Evolutionary conservation across 2,113 vertebrate species (phyloP), one percentile per base, ranked within the genome.

Genomic region (Xiphophorus maculatus): DNA sequence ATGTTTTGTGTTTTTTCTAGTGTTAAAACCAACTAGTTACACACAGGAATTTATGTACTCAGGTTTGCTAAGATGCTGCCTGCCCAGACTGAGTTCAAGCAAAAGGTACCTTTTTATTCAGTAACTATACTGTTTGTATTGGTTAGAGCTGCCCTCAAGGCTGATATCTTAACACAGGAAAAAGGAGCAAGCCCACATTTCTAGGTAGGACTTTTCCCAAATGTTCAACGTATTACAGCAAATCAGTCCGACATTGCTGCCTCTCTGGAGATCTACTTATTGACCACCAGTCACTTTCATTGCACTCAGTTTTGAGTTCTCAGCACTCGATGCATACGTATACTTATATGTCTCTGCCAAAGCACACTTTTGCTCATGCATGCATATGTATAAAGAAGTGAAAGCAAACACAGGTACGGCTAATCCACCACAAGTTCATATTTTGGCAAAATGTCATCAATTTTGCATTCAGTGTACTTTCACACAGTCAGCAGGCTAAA

Each of bases 401-500:
- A 78, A 86, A 71, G 69, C 69, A 61, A 67, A 82, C 61, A 78
- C 63, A 83, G 65, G 79, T 28, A 71, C 70, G 14, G 35, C 78
- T 83, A 80, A 90, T 87, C 77, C 40, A 0, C 42, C 32, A 61
- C 80, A 75, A 79, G 84, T 89, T 91, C 66, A 87, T 77, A 91
- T 90, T 92, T 89, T 93, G 93, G 90, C 89, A 85, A 54, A 71
- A 85, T 82, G 84, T 91, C 85, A 87, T 82, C 68, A 83, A 83
- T 91, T 92, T 79, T 88, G 86, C 69, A 80, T 91, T 89, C 86
- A 83, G 83, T 60, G 71, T 80, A 88, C 91, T 94, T 93, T 93
- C 89, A 92, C 93, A 93, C 90, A 94, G 90, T 93, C 93, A 90
- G 89, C 82, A 72, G 76, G 83, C 90, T 94, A 94, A 92, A 94